phyloP scores from a whole-genome alignment of 2,113 vertebrate species.

The Xiphophorus hellerii region DNA sequence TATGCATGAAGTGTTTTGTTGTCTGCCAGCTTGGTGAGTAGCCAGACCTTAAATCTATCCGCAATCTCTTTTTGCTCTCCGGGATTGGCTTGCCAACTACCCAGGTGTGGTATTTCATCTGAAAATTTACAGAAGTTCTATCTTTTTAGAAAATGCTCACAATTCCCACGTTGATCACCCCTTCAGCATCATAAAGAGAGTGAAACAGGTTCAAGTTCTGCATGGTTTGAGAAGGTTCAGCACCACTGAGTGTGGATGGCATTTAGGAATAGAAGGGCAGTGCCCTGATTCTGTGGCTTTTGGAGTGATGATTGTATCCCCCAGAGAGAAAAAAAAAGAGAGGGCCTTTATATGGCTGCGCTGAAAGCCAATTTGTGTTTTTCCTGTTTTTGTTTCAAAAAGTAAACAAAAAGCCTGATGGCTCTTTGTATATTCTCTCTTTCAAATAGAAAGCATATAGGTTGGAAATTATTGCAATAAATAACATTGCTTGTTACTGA shows the following conservation, averaged over 20 bases:
- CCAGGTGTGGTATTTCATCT: constrained; percentile 59
- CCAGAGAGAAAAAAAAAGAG: neutral
- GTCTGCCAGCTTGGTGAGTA: constrained; percentile 58
- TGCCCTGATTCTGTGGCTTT: constrained; percentile 66
- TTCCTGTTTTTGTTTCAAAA: constrained; percentile 47
- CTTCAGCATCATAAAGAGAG: constrained; percentile 44
- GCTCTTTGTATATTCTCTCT: too few relatives aligned
- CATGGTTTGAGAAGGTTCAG: constrained; percentile 69
- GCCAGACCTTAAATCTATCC: constrained; percentile 62
- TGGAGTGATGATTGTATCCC: constrained; percentile 51
- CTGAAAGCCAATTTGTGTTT: constrained; percentile 42
- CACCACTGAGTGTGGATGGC: constrained; percentile 63
- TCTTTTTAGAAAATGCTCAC: constrained; percentile 44
- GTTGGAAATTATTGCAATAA: too few relatives aligned
- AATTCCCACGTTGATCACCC: constrained; percentile 59
- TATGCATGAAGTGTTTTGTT: constrained; percentile 67
- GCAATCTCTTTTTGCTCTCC: constrained; percentile 27
- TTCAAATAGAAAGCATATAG: too few relatives aligned
- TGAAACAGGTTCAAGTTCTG: constrained; percentile 67
- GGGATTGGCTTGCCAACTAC: constrained; percentile 50
- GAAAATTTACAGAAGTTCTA: constrained; percentile 60
- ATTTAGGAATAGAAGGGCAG: constrained; percentile 67
- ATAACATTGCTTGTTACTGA: too few relatives aligned
- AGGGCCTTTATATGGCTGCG: constrained; percentile 42
- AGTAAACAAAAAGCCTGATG: neutral